A percentile compares a stretch with the other conserved stretches of the same genome.
These are phyloP conservation scores for Lateolabrax maculatus DNA, from an alignment of 2,797 vertebrate genomes.

Conservation along the genomic window DNA sequence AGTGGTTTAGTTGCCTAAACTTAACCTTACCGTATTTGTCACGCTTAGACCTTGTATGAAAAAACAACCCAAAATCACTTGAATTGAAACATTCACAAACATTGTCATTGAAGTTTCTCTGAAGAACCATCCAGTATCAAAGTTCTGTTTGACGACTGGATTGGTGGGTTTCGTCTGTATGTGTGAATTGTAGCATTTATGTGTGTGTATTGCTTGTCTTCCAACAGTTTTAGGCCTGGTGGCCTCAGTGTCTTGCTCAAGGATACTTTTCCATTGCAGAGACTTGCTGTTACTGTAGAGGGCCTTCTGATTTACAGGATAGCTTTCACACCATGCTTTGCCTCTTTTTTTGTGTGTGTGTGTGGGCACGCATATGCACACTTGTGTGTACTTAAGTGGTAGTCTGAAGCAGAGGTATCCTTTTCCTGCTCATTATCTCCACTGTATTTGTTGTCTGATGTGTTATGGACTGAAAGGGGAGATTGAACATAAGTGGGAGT, in stretches of 20 bases:
- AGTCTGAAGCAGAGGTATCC: constrained; percentile 6
- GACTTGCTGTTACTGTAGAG: background rate
- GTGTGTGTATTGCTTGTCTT: background rate
- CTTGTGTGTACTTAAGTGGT: constrained; percentile 4
- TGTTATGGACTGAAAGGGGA: constrained; percentile 33
- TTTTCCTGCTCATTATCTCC: constrained; percentile 29
- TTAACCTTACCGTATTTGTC: background rate
- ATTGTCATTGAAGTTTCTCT: background rate
- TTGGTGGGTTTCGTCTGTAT: background rate
- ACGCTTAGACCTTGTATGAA: background rate
- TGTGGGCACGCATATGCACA: background rate
- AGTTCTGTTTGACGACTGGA: background rate
- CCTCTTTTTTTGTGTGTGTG: constrained; percentile 6
- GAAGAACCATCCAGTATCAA: background rate
- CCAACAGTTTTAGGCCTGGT: background rate
- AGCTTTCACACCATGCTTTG: background rate
- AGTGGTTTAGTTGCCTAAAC: background rate
- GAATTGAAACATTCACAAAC: background rate
- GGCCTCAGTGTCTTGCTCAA: constrained; percentile 7
- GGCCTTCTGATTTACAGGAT: background rate
- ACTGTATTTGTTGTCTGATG: constrained; percentile 29
- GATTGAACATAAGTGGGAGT: constrained; percentile 29
- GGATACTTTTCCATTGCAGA: constrained; percentile 27
- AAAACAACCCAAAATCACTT: background rate
- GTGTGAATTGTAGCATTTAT: background rate